Evolutionary conservation across 2,797 vertebrate genomes (phyloP), one percentile per base, ranked within the genome.

Genomic region (Danio albolineatus): DNA sequence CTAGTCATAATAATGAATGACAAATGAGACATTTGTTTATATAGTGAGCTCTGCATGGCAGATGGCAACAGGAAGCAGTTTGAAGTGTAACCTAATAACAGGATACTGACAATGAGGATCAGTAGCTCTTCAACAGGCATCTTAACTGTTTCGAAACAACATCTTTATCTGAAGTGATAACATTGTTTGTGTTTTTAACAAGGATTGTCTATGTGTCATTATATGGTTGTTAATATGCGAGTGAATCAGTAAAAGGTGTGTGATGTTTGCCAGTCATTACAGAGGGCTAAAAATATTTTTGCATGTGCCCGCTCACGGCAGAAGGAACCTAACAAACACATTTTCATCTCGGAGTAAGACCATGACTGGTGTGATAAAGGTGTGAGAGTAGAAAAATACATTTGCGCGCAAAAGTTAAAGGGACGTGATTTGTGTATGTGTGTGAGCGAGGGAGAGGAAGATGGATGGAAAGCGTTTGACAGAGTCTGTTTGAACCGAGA

Each of bases 91-190:
- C 62, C 57, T 76, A 83, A 81, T 81, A 78, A 84, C 74, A 39
- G 53, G 46, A 74, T 44, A 59, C 54, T 90, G 82, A 78, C 74
- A 71, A 83, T 0, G 38, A 86, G 73, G 78, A 38, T 81, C 83
- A 81, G 80, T 57, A 56, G 48, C 78, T 88, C 86, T 86, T 90
- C 89, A 90, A 85, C 88, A 78, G 85, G 62, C 85, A 78, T 83
- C 78, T 83, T 89, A 91, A 92, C 87, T 85, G 85, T 85, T 89
- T 92, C 88, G 86, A 85, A 88, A 87, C 74, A 88, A 87, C 74
- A 83, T 87, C 54, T 87, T 80, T 88, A 92, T 90, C 86, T 84
- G 75, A 76, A 44, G 86, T 76, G 89, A 90, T 90, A 89, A 88
- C 81, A 78, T 64, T n/a, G 39, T 79, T 44, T 46, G 17, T 39